Percentiles rank a stretch among this genome's conserved stretches.
Conservation (phyloP, 2,797 vertebrate species). For the Labroides dimidiatus region DNA sequence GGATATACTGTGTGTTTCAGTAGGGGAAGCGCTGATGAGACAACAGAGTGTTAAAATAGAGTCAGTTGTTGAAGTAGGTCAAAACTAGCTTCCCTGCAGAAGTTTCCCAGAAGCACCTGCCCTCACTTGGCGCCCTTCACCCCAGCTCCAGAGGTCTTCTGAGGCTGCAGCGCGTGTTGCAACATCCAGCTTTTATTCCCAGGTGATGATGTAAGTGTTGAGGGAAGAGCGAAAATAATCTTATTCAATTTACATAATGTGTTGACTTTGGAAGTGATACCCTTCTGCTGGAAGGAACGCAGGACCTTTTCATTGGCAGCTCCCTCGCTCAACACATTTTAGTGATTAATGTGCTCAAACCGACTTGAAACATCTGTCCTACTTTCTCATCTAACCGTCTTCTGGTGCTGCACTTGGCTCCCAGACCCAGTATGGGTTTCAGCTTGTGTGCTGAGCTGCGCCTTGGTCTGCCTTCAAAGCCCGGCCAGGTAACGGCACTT, state of each 20-base stretch:
- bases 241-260: constrained; percentile 82
- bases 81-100: neutral
- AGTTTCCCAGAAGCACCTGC: constrained; percentile 61
- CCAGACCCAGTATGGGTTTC: constrained; percentile 17
- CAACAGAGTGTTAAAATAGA: neutral
- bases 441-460: constrained; percentile 2
- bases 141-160: constrained; percentile 36
- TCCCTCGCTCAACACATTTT: constrained; percentile 68
- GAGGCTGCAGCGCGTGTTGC: constrained; percentile 46
- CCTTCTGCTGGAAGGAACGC: constrained; percentile 64
- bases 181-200: constrained; percentile 66
- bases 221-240: constrained; percentile 74
- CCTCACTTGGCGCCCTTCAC: constrained; percentile 18
- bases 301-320: constrained; percentile 69
- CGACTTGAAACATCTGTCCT: constrained; percentile 76
- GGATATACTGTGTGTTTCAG: neutral
- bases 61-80: neutral
- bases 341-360: constrained; percentile 75
- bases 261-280: constrained; percentile 79
- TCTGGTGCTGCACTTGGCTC: constrained; percentile 26
- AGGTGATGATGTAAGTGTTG: constrained; percentile 77
- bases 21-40: neutral
- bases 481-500: constrained; percentile 48
- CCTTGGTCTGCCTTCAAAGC: constrained; percentile 43
- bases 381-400: constrained; percentile 63